These are phyloP conservation scores for Tromatobia lineatoria DNA, from an alignment of 2,888 invertebrate genomes.

Conservation along the genomic window DNA sequence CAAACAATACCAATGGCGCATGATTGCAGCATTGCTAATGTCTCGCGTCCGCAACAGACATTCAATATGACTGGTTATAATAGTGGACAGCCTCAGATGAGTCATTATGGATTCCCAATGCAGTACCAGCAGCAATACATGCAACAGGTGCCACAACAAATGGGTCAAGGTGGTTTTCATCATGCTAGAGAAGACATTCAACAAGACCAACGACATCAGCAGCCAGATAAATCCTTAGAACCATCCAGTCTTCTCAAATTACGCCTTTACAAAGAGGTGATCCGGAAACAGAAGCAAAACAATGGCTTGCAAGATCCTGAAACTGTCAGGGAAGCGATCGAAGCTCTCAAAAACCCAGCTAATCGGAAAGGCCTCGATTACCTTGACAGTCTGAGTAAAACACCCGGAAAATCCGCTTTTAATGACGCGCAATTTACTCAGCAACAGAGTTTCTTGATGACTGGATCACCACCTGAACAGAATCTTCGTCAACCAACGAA, in stretches of 20 bases:
- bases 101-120: slow-evolving; percentile 44
- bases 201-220: slow-evolving; percentile 25
- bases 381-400: slow-evolving; percentile 70
- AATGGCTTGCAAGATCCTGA: slow-evolving; percentile 81
- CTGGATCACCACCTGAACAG: slow-evolving; percentile 25
- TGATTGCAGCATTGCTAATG: slow-evolving; percentile 16
- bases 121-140: slow-evolving; percentile 42
- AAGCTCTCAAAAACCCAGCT: slow-evolving; percentile 69
- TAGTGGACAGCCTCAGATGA: neutral
- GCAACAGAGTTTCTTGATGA: slow-evolving; percentile 11
- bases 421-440: slow-evolving; percentile 78
- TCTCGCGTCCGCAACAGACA: slow-evolving; percentile 6
- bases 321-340: slow-evolving; percentile 71
- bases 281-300: slow-evolving; percentile 76
- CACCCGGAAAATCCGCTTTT: slow-evolving; percentile 59
- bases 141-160: slow-evolving; percentile 57
- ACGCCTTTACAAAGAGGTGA: slow-evolving; percentile 73
- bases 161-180: neutral
- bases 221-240: slow-evolving; percentile 45
- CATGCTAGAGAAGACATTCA: neutral
- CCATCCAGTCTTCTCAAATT: slow-evolving; percentile 79
- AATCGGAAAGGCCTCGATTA: slow-evolving; percentile 74
- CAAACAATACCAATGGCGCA: slow-evolving; percentile 11
- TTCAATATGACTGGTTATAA: neutral
- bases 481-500: slow-evolving; percentile 37